Percentiles rank a stretch among this genome's conserved stretches.
These are phyloP conservation scores for Odocoileus hemionus DNA, from an alignment of 2,113 vertebrate species.

Conservation along the genomic window DNA sequence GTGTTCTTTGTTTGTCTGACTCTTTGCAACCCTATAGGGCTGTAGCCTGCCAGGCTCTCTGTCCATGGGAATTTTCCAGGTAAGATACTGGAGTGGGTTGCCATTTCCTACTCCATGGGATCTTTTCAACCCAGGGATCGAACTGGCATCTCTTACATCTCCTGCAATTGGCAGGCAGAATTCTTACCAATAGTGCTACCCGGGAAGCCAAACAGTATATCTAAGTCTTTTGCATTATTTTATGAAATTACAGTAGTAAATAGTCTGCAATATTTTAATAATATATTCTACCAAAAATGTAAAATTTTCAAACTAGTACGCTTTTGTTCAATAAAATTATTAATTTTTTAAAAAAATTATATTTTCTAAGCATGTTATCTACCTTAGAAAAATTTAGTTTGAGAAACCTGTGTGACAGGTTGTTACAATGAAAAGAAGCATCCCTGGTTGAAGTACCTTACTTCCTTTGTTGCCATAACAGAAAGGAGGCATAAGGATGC, in stretches of 20 bases:
- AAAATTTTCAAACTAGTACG: background rate
- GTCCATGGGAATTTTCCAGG: background rate
- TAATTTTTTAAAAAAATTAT: background rate
- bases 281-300: background rate
- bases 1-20: background rate
- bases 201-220: background rate
- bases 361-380: background rate
- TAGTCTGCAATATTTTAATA: background rate
- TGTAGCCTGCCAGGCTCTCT: background rate
- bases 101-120: background rate
- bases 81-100: background rate
- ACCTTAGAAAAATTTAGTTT: conserved; percentile 27
- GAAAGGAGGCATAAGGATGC: no score
- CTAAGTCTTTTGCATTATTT: background rate
- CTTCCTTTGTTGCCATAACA: conserved; percentile 16
- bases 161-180: background rate
- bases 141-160: background rate
- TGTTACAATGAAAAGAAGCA: conserved; percentile 18
- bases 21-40: background rate
- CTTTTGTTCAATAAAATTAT: background rate
- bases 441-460: conserved; percentile 3
- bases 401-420: background rate
- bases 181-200: background rate
- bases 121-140: background rate
- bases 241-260: background rate